Percentiles rank a stretch among this genome's conserved stretches.
Conservation (phyloP, 1,140 invertebrate species). For the Holcopasites calliopsidis region DNA sequence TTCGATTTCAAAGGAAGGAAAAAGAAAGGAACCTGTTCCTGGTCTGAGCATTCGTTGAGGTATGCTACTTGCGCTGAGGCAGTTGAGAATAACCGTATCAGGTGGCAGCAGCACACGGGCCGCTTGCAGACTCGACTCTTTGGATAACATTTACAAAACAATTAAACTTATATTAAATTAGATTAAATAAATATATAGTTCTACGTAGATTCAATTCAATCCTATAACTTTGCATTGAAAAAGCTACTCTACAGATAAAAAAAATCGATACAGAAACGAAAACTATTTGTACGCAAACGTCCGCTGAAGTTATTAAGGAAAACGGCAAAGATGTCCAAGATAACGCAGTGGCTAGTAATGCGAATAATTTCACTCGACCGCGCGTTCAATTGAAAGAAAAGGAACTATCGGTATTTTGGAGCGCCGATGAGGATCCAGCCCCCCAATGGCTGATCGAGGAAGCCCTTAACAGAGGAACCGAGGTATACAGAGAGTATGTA, state of each 20-base stretch:
- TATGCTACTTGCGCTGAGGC: no score
- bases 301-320: background rate
- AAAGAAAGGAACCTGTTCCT: no score
- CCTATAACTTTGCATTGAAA: background rate
- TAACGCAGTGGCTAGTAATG: background rate
- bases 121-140: background rate
- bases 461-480: constrained; percentile 38
- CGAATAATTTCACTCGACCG: constrained; percentile 43
- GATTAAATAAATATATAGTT: no score
- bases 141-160: background rate
- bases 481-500: constrained; percentile 34
- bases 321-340: constrained; percentile 17
- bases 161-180: background rate
- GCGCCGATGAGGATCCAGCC: constrained; percentile 43
- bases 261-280: background rate
- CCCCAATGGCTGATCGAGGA: constrained; percentile 56
- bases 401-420: constrained; percentile 1
- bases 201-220: no score
- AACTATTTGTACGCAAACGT: constrained; percentile 45
- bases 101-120: constrained; percentile 36
- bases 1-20: constrained; percentile 1
- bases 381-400: constrained; percentile 41
- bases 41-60: no score
- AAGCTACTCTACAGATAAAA: background rate
- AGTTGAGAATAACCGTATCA: no score